These are phyloP conservation scores for Drosophila macrospina DNA, from an alignment of 2,888 invertebrate genomes.

Conservation along the genomic window DNA sequence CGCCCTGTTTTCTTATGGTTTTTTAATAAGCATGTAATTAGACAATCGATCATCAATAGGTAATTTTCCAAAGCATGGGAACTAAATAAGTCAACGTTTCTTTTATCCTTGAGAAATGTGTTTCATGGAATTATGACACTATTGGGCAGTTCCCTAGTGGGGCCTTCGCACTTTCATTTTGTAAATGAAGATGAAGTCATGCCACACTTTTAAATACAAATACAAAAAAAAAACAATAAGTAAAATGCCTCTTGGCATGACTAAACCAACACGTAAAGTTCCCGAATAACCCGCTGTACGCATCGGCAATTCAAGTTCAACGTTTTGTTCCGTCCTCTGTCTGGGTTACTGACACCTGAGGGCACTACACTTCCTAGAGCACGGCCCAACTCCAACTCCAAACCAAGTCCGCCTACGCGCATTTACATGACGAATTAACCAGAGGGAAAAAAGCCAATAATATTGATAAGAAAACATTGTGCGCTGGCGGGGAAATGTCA, in stretches of 20 bases:
- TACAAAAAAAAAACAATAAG: conserved; percentile 8
- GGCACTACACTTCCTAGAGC: conserved; percentile 52
- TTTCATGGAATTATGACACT: conserved; percentile 20
- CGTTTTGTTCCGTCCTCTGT: conserved; percentile 61
- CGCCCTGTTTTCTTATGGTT: conserved; percentile 24
- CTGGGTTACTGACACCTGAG: conserved; percentile 72
- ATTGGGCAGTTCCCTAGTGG: conserved; percentile 32
- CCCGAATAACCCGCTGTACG: conserved; percentile 33
- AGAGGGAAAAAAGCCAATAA: conserved; percentile 26
- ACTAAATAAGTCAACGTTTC: not conserved
- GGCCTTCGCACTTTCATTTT: conserved; percentile 55
- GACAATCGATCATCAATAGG: conserved; percentile 39
- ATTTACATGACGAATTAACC: conserved; percentile 30
- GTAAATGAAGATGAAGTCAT: conserved; percentile 72
- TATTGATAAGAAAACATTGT: conserved; percentile 68
- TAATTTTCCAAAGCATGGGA: conserved; percentile 32
- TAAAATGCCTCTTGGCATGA: conserved; percentile 51
- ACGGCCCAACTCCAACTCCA: conserved; percentile 21
- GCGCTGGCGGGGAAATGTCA: conserved; percentile 12
- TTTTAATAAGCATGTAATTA: conserved; percentile 35
- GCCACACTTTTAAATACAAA: conserved; percentile 42
- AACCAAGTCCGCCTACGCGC: not conserved
- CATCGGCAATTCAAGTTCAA: conserved; percentile 71
- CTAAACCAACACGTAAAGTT: conserved; percentile 53
- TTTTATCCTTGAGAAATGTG: conserved; percentile 39